phyloP scores from a whole-genome alignment of 2,888 invertebrate species.

The Sesamia inferens region DNA sequence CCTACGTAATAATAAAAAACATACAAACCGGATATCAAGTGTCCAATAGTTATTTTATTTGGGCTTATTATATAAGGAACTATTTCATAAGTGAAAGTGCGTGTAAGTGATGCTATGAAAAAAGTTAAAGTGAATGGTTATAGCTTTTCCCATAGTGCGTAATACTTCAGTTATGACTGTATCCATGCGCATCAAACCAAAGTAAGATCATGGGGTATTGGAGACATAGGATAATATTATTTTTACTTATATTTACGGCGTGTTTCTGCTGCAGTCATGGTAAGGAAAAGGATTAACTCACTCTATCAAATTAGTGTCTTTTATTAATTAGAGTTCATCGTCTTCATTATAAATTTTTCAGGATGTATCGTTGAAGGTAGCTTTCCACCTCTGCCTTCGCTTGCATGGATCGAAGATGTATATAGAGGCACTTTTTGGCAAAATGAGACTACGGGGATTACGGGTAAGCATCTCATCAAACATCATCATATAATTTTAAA shows the following conservation, averaged over 20 bases:
- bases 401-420: conserved; percentile 69
- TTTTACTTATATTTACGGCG: conserved; percentile 56
- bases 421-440: conserved; percentile 70
- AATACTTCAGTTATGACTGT: conserved; percentile 64
- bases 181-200: conserved; percentile 28
- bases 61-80: neutral
- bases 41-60: neutral
- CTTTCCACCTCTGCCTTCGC: conserved; percentile 65
- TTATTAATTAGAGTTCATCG: neutral
- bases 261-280: conserved; percentile 64
- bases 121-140: conserved; percentile 30
- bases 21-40: conserved; percentile 30
- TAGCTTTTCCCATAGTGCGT: neutral
- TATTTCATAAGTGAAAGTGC: conserved; percentile 15
- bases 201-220: conserved; percentile 58
- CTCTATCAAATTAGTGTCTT: conserved; percentile 2
- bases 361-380: conserved; percentile 78
- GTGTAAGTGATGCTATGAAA: conserved; percentile 2
- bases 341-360: conserved; percentile 58
- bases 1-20: conserved; percentile 33
- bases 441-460: conserved; percentile 68
- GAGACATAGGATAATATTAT: conserved; percentile 42
- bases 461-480: conserved; percentile 63
- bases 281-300: conserved; percentile 53
- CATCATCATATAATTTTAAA: no score